phyloP scores from a whole-genome alignment of 1,140 invertebrate genomes.

The Philaenus spumarius region DNA sequence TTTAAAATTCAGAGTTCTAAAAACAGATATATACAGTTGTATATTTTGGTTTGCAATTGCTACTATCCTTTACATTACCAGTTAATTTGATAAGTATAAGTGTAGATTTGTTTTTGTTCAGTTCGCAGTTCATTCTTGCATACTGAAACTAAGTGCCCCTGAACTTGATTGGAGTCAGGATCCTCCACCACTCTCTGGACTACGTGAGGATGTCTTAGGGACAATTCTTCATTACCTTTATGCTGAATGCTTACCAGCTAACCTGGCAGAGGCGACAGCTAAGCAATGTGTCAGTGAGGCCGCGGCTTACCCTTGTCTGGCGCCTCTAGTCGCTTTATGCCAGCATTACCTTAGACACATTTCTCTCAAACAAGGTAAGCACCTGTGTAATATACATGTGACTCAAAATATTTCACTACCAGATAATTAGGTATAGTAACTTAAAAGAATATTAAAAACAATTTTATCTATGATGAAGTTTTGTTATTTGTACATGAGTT shows the following conservation, averaged over 20 bases:
- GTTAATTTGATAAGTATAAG: too few species aligned
- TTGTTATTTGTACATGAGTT: too few species aligned
- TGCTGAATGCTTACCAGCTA: slow-evolving; percentile 52
- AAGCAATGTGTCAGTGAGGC: slow-evolving; percentile 46
- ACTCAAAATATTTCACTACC: too few species aligned
- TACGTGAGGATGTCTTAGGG: slow-evolving; percentile 50
- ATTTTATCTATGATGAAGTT: too few species aligned
- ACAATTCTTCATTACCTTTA: slow-evolving; percentile 56
- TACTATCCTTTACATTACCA: too few species aligned
- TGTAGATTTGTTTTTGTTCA: slow-evolving; percentile 35
- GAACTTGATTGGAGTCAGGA: slow-evolving; percentile 46
- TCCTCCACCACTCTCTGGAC: slow-evolving; percentile 42
- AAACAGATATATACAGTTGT: not conserved
- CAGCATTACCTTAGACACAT: slow-evolving; percentile 53
- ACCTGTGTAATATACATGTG: too few species aligned
- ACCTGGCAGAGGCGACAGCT: slow-evolving; percentile 48
- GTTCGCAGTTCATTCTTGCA: slow-evolving; percentile 55
- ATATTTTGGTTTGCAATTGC: not conserved
- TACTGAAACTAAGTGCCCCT: slow-evolving; percentile 48
- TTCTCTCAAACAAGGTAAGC: slow-evolving; percentile 56
- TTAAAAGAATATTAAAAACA: too few species aligned
- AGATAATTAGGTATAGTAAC: too few species aligned
- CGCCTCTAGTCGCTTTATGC: slow-evolving; percentile 48
- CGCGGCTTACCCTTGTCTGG: slow-evolving; percentile 39
- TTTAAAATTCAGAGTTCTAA: not conserved